phyloP scores from a whole-genome alignment of 2,113 vertebrate species.

The Athene noctua region DNA sequence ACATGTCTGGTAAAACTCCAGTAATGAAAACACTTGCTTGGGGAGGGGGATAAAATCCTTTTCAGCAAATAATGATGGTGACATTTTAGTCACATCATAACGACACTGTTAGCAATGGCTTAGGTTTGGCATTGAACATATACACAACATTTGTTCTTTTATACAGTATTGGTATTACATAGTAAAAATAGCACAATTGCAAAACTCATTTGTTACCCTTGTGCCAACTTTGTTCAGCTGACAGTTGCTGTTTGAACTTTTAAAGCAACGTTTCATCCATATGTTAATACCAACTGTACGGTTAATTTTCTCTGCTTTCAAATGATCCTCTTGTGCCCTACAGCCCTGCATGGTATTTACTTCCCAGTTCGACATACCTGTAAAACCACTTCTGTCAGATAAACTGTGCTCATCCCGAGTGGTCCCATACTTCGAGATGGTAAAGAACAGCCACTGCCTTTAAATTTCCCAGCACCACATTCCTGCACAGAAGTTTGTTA shows the following conservation, averaged over 20 bases:
- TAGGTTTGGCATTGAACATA: constrained; percentile 43
- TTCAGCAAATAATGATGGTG: constrained; percentile 22
- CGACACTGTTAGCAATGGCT: constrained; percentile 16
- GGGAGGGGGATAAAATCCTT: background rate
- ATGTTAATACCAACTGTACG: constrained; percentile 48
- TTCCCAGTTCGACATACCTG: constrained; percentile 9
- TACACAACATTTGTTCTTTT: constrained; percentile 43
- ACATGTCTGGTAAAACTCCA: constrained; percentile 45
- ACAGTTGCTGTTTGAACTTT: constrained; percentile 58
- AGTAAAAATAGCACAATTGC: constrained; percentile 59
- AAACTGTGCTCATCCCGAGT: background rate
- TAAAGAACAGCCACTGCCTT: background rate
- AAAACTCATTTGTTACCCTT: constrained; percentile 66
- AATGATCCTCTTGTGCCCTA: background rate
- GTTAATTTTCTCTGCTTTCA: constrained; percentile 30
- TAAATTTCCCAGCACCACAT: background rate
- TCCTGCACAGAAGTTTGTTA: background rate
- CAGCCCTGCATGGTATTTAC: background rate
- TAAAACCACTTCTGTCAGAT: background rate
- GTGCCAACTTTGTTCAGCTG: constrained; percentile 56
- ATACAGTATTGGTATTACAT: constrained; percentile 34
- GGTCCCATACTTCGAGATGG: background rate
- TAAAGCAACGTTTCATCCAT: constrained; percentile 63
- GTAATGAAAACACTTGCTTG: constrained; percentile 57
- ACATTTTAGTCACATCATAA: constrained; percentile 36